Evolutionary conservation across 2,888 invertebrate species (phyloP).

Genomic region (Argyra leucocephala): DNA sequence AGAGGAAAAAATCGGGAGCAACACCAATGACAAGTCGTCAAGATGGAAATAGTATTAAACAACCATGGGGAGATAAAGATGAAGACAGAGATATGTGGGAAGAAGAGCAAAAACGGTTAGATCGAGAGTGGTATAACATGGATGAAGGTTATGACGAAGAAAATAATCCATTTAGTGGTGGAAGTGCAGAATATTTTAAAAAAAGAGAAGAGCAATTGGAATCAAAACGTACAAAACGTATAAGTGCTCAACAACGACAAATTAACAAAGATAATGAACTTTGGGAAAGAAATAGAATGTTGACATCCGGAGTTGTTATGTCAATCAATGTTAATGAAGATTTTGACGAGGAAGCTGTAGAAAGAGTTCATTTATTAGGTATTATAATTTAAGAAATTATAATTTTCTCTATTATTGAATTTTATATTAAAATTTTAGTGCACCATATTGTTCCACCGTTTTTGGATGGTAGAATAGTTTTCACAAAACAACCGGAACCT

Average conservation of each 20-base stretch:
- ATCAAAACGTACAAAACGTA: conserved; percentile 77
- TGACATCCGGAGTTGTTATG: conserved; percentile 88
- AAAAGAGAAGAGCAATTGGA: conserved; percentile 90
- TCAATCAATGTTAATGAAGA: conserved; percentile 82
- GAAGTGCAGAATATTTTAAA: conserved; percentile 83
- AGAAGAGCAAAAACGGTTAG: conserved; percentile 79
- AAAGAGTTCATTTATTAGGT: conserved; percentile 77
- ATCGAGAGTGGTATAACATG: conserved; percentile 94
- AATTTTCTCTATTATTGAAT: no score
- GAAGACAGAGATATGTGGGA: conserved; percentile 78
- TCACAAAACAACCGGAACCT: conserved; percentile 97
- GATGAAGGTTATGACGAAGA: conserved; percentile 91
- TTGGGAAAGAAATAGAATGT: conserved; percentile 97
- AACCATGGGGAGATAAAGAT: conserved; percentile 52
- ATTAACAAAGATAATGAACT: conserved; percentile 97
- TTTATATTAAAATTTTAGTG: conserved; percentile 45
- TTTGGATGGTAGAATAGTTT: conserved; percentile 94
- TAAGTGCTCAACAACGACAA: conserved; percentile 92
- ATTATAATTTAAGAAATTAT: not conserved
- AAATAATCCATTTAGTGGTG: conserved; percentile 81
- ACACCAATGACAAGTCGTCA: conserved; percentile 49
- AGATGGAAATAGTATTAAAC: conserved; percentile 30
- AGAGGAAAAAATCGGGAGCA: conserved; percentile 55
- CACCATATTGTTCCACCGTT: conserved; percentile 99
- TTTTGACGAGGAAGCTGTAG: conserved; percentile 90